Base-by-base conservation (phyloP, 1,140 invertebrate genomes). In the Aphaenogaster rudis region DNA sequence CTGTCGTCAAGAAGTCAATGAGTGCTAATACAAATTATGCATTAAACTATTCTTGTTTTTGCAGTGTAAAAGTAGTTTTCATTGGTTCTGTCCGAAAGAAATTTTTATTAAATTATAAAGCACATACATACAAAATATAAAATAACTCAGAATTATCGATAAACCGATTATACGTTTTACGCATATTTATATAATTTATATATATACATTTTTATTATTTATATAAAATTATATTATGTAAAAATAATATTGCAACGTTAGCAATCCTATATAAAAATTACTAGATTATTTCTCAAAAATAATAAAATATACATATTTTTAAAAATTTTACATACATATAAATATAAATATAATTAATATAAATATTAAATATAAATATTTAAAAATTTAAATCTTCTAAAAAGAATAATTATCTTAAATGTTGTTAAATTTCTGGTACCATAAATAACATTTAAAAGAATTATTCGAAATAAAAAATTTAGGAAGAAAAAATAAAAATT, bases 31-130 rank as follows among this genome's bases (percentile, higher is more conserved):
- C 8, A 3, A 82, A 82, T 71, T 45, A 45, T n/a, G 5, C 3
- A 3, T 3, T 59, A 59, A 59, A 9, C 9, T 82, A 28, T 9
- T 33, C 2, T 45, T 78, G 15, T 42, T 54, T 54, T 48, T 21
- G 2, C 21, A 45, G 15, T 7, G 0, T 50, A 3, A 77, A 45
- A 64, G 6, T 48, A 48, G 42, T 11, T 15, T n/a, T 45, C 0
- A 2, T 48, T 17, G 5, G 1, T 48, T 48, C 17, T 48, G 5
- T 42, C 8, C 1, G 2, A 0, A 33, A 64, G 7, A 36, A 76
- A 78, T 42, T 42, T 76, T 76, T 59, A 74, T 28, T 77, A 28
- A 61, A 76, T 57, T 39, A 39, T 39, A 77, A 63, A 45, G 63
- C 33, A 61, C 15, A 50, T 4, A 17, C 8, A 9, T 42, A 21